Base-by-base conservation (phyloP, 2,888 invertebrate genomes). In the Cylindroiulus punctatus region DNA sequence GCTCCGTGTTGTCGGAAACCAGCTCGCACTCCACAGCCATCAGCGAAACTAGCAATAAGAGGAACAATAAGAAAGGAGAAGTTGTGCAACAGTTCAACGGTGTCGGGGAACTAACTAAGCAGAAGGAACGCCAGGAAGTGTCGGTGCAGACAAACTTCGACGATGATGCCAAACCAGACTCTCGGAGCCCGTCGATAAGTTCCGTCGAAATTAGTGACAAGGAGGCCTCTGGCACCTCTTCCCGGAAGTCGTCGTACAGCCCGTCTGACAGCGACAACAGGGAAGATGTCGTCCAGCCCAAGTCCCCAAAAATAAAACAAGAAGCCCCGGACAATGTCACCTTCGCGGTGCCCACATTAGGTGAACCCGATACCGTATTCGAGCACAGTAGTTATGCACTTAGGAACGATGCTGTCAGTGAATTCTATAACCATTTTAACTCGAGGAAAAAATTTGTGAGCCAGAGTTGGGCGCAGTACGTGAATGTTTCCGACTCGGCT, bases 381-480 rank as follows among this genome's bases (percentile, higher is more conserved):
- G 76, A 76, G 76, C 76, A 76, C 83, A 12, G n/a, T 83, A 42
- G 42, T 4, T 44, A 12, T 83, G 83, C 83, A 83, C 44, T 83
- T 83, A 83, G 22, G 22, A 83, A 40, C 44, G 83, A 83, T 40
- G 83, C 83, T 12, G 40, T 84, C 47, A 84, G 47, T 32, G 84
- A 84, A 52, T 84, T 84, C 47, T 52, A 84, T 52, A 84, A 84
- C 52, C 44, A 84, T n/a, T 84, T 47, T 52, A 84, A 84, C 47
- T 52, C 44, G 84, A 52, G 36, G 84, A 84, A 84, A 52, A 32
- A 84, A 36, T 84, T 52, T 12, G 52, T 84, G n/a, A n/a, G 47
- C 42, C 42, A 84, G n/a, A 42, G 52, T 14, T 84, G 84, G 84
- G 84, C 84, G 0, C 84, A 52, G 19, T 47, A 44, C n/a, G 42